Evolutionary conservation across 2,113 vertebrate species (phyloP).

Genomic region (Chaenocephalus aceratus): DNA sequence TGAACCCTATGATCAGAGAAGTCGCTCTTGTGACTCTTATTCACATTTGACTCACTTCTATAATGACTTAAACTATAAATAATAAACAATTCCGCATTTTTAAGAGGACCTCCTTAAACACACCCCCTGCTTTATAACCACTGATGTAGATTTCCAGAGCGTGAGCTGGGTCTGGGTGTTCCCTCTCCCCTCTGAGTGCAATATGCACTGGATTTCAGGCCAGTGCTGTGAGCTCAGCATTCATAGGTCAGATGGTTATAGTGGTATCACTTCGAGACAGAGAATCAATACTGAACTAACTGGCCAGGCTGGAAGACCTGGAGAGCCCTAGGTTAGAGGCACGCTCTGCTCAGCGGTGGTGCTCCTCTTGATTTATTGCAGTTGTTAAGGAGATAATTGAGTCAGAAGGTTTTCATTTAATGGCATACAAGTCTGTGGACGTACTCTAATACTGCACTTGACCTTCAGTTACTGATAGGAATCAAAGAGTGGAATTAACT

Average conservation of each 20-base stretch:
- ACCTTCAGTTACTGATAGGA: slow-evolving; percentile 71
- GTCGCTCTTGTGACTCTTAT: too few relatives aligned
- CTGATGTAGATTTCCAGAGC: neutral
- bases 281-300: slow-evolving; percentile 76
- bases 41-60: too few relatives aligned
- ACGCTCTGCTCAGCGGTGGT: slow-evolving; percentile 49
- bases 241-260: slow-evolving; percentile 67
- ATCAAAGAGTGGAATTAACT: slow-evolving; percentile 61
- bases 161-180: slow-evolving; percentile 3
- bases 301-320: slow-evolving; percentile 56
- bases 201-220: slow-evolving; percentile 40
- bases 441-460: slow-evolving; percentile 58
- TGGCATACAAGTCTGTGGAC: slow-evolving; percentile 50
- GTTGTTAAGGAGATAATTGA: slow-evolving; percentile 77
- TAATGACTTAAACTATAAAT: too few relatives aligned
- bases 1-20: too few relatives aligned
- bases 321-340: slow-evolving; percentile 50
- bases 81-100: too few relatives aligned
- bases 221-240: slow-evolving; percentile 39
- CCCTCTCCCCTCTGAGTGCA: neutral
- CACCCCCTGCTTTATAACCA: too few relatives aligned
- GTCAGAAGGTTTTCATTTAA: slow-evolving; percentile 81
- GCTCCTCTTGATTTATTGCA: slow-evolving; percentile 76
- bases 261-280: slow-evolving; percentile 63
- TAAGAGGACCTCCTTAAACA: too few relatives aligned